Conservation (phyloP, 2,113 vertebrate species). For the Microcebus tavaratra region DNA sequence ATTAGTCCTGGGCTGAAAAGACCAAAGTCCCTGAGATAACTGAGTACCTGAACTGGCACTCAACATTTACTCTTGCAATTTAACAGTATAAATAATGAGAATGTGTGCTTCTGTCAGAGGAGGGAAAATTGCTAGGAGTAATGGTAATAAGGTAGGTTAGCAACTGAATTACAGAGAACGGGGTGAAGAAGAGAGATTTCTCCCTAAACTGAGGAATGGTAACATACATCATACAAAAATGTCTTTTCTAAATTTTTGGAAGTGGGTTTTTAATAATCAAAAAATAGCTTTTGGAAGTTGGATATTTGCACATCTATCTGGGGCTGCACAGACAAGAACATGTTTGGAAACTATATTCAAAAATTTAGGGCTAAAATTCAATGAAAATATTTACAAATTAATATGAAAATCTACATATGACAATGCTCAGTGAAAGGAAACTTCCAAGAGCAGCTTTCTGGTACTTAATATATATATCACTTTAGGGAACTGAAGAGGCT, state of each 20-base stretch:
- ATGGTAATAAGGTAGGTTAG: slow-evolving; percentile 19
- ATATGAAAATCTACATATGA: not conserved
- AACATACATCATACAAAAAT: slow-evolving; percentile 51
- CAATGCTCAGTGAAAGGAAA: slow-evolving; percentile 14
- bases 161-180: slow-evolving; percentile 6
- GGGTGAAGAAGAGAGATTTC: not conserved
- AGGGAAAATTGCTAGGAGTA: slow-evolving; percentile 36
- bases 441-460: slow-evolving; percentile 39
- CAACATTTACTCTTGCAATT: slow-evolving; percentile 63
- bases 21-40: slow-evolving; percentile 62
- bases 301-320: not conserved
- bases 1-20: slow-evolving; percentile 81
- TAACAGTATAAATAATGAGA: slow-evolving; percentile 63
- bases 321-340: not conserved
- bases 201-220: slow-evolving; percentile 14
- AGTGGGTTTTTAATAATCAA: slow-evolving; percentile 47
- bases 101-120: slow-evolving; percentile 66
- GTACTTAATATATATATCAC: not conserved
- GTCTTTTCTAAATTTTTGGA: slow-evolving; percentile 22
- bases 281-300: slow-evolving; percentile 27
- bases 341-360: slow-evolving; percentile 40
- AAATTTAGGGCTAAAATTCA: slow-evolving; percentile 8
- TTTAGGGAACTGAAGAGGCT: not conserved
- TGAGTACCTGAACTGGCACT: slow-evolving; percentile 72
- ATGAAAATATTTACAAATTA: slow-evolving; percentile 51